Base-by-base conservation (phyloP, 2,797 vertebrate species). In the Clarias platycephalus region DNA sequence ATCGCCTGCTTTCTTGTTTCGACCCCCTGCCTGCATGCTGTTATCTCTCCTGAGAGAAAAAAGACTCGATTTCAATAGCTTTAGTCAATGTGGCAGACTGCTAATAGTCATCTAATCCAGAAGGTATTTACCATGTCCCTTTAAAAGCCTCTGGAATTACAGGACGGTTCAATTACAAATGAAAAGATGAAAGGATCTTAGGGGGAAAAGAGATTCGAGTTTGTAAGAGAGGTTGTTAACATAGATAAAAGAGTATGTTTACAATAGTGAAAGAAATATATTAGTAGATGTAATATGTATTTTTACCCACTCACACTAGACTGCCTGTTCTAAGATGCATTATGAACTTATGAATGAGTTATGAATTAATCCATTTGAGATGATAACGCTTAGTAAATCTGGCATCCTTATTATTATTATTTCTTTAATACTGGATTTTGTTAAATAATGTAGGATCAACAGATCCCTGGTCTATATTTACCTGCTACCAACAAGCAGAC, bases 101-200 rank as follows among this genome's bases (percentile, higher is more conserved):
- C 53, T 85, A 81, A 81, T 67, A 85, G 79, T 53, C 79, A 3
- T 58, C 79, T 81, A 76, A 76, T 81, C 79, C 79, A 58, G 84
- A 84, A n/a, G 77, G 77, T 72, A 72, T 70, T 80, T 63, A 84
- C 26, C 49, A 58, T 40, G 53, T 62, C 44, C 40, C 15, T 31
- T 49, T 53, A 71, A 71, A 75, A 72, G 63, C 67, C 58, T 64
- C 20, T 77, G 76, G 71, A 85, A 85, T 85, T 76, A 85, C 71
- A 28, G 37, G 84, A 67, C n/a, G 71, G 49, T 77, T 76, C 49
- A 82, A 85, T 57, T 66, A 72, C 78, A 58, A 85, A 68, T 77
- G 63, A 68, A 81, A 49, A n/a, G 84, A 81, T 62, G 55, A 82
- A 72, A 60, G 70, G 20, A 57, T 81, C n/a, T 26, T 24, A 28